Evolutionary conservation across 2,888 invertebrate genomes (phyloP), one percentile per base, ranked within the genome.

Genomic region (Stramonita haemastoma): DNA sequence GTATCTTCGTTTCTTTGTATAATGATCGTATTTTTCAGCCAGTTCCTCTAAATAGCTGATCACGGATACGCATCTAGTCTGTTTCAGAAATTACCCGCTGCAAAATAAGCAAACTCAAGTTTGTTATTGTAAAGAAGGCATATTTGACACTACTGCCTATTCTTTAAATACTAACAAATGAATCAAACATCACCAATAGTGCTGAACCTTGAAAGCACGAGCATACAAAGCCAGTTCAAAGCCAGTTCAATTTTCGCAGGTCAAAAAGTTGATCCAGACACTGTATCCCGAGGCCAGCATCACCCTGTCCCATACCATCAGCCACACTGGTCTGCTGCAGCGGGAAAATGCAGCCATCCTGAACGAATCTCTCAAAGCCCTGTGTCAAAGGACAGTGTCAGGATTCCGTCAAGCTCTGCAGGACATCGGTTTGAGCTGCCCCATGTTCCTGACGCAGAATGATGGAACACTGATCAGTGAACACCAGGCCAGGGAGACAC

Each of bases 311-410:
- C 92, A 94, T 84, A 90, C 93, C 77, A 93, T 95, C 36, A 95
- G 95, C 4, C 93, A 94, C 56, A 90, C 95, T 22, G 95, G 95
- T 11, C 87, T 95, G 5, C 90, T 95, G n/a, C 95, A 95, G 86
- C 90, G 95, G 70, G 95, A 95, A 91, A 95, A 95, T 90, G 95
- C 95, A 0, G 92, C 95, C 34, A 94, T 95, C 73, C 90, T 95
- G 34, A 95, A 95, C 89, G 95, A 95, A 89, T 92, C 94, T 81
- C 91, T 95, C 32, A 95, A 94, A 87, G 93, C 94, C 1, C 89
- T 95, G n/a, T 93, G 93, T 83, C 85, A 85, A 36, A 90, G 91
- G 29, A 95, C 95, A 0, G 92, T 95, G 11, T 70, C 88, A 1
- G 94, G 94, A 0, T 94, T 95, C 85, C 89, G 92, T 56, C 32